Evolutionary conservation across 2,113 vertebrate species (phyloP).

Genomic region (Talpa occidentalis): DNA sequence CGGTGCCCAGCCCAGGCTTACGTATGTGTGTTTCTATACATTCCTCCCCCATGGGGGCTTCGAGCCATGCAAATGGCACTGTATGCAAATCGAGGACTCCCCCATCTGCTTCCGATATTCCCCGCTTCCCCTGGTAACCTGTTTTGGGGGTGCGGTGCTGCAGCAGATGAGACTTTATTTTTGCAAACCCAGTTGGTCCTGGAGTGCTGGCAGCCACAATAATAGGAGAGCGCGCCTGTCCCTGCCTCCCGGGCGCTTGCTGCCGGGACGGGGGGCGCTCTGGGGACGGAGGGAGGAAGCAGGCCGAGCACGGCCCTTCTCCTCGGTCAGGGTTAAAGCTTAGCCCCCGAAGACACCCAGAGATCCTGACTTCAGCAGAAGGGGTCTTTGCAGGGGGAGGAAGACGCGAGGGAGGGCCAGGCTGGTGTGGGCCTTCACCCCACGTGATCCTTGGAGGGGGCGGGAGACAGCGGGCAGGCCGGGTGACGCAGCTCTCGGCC

Average conservation of each 20-base stretch:
- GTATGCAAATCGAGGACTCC: constrained; percentile 69
- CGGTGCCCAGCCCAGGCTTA: neutral
- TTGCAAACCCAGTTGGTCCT: constrained; percentile 72
- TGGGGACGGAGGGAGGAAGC: neutral
- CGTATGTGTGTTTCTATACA: constrained; percentile 40
- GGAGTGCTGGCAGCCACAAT: constrained; percentile 59
- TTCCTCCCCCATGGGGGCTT: constrained; percentile 48
- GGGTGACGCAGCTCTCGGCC: neutral
- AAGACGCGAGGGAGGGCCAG: no score
- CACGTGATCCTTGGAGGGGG: no score
- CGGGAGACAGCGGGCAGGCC: no score
- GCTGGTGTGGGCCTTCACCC: no score
- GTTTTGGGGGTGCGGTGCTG: constrained; percentile 41
- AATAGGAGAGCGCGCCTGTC: neutral
- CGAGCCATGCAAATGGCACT: constrained; percentile 65
- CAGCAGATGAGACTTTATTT: constrained; percentile 74
- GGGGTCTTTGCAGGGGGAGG: neutral
- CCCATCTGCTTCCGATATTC: constrained; percentile 69
- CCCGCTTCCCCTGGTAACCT: constrained; percentile 64
- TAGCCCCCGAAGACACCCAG: neutral
- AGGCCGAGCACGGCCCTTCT: no score
- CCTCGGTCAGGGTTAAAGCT: neutral
- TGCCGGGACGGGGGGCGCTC: neutral
- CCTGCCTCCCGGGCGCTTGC: neutral
- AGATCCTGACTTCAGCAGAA: neutral